A percentile compares a stretch with the other conserved stretches of the same genome.
phyloP scores from a whole-genome alignment of 1,140 invertebrate genomes.

The Babylonia areolata region DNA sequence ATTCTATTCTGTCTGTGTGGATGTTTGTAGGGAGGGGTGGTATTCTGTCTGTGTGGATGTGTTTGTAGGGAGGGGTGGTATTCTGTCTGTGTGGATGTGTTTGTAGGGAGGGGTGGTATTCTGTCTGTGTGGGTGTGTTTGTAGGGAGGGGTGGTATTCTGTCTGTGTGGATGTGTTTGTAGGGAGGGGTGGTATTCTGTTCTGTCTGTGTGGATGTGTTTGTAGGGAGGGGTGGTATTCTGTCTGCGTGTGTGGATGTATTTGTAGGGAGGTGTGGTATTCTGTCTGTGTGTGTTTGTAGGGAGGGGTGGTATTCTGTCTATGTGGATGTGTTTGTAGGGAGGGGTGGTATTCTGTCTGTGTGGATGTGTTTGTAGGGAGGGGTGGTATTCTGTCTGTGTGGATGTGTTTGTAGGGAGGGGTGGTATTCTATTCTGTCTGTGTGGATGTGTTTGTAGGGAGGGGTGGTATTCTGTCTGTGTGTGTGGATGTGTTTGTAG shows the following conservation, averaged over 20 bases:
- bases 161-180: neutral
- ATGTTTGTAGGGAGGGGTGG: conserved; percentile 42
- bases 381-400: conserved; percentile 41
- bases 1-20: neutral
- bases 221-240: too few relatives aligned
- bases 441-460: neutral
- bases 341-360: conserved; percentile 43
- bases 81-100: neutral
- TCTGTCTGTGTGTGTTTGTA: too few relatives aligned
- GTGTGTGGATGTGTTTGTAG: neutral
- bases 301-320: conserved; percentile 45
- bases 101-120: conserved; percentile 45
- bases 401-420: neutral
- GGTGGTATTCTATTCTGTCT: too few relatives aligned
- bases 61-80: conserved; percentile 44
- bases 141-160: conserved; percentile 45
- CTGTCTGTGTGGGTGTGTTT: neutral
- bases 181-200: too few relatives aligned
- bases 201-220: neutral
- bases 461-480: too few relatives aligned
- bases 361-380: neutral
- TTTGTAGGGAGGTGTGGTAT: too few relatives aligned
- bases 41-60: neutral
- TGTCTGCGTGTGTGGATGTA: neutral
- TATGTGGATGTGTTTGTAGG: neutral